These are phyloP conservation scores for Glareola pratincola DNA, from an alignment of 2,113 vertebrate species.

Conservation along the genomic window DNA sequence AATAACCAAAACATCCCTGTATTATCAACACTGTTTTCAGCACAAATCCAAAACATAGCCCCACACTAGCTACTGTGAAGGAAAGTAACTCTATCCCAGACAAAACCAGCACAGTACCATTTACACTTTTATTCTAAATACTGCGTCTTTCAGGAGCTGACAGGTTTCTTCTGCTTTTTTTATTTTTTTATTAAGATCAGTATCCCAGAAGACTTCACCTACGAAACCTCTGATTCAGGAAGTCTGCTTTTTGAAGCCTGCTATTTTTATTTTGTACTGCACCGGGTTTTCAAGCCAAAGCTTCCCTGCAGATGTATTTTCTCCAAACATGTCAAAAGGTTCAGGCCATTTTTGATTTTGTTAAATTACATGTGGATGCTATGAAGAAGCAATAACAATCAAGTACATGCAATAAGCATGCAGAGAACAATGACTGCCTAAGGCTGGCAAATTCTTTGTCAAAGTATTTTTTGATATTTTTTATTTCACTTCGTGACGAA, in stretches of 20 bases:
- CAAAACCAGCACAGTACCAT: not conserved
- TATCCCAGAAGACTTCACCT: not conserved
- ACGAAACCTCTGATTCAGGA: constrained; percentile 23
- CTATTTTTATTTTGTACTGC: not conserved
- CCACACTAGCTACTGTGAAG: not conserved
- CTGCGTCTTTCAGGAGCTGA: not conserved
- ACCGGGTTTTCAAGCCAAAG: not conserved
- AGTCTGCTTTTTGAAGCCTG: not conserved
- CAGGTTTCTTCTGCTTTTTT: not conserved
- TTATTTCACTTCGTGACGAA: not conserved
- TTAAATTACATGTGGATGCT: not conserved
- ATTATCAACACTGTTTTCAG: not conserved
- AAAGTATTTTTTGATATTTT: not conserved
- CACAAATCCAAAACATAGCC: not conserved
- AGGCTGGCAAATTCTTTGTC: not conserved
- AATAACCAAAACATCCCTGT: not conserved
- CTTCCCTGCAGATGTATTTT: not conserved
- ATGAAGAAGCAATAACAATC: not conserved
- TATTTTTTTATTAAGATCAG: not conserved
- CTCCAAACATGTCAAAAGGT: constrained; percentile 28
- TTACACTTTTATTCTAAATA: constrained; percentile 16
- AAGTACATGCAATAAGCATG: not conserved
- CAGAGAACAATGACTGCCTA: not conserved
- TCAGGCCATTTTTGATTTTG: not conserved
- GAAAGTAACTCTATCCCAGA: not conserved